Evolutionary conservation across 2,888 invertebrate genomes (phyloP).

Genomic region (Gasteruption jaculator): DNA sequence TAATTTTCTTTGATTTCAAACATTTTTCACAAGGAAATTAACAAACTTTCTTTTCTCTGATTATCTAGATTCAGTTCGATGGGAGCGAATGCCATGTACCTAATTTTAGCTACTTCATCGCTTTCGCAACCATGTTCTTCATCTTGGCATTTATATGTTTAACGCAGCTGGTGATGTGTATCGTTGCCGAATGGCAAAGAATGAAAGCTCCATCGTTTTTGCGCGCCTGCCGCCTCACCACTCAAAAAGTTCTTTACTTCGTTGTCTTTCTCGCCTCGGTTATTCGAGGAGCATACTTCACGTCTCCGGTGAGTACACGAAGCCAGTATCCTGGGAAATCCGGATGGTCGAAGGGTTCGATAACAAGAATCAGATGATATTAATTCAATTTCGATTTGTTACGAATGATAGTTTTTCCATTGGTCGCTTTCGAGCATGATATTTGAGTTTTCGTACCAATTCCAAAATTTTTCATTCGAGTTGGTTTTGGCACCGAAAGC

Average conservation of each 20-base stretch:
- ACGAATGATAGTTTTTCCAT: too few species aligned
- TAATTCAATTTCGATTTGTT: constrained; percentile 8
- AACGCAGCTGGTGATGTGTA: constrained; percentile 78
- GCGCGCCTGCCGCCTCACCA: constrained; percentile 80
- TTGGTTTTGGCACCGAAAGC: too few species aligned
- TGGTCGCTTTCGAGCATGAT: not conserved
- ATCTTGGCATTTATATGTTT: constrained; percentile 79
- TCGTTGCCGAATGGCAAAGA: constrained; percentile 75
- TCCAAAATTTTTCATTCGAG: too few species aligned
- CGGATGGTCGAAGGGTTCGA: not conserved
- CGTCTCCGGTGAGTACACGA: constrained; percentile 80
- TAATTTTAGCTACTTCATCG: constrained; percentile 72
- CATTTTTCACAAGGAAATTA: not conserved
- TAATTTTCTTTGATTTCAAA: constrained; percentile 1
- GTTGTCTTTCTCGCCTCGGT: constrained; percentile 82
- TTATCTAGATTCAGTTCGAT: constrained; percentile 70
- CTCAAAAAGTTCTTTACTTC: constrained; percentile 84
- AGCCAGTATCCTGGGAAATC: too few species aligned
- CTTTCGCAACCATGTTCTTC: constrained; percentile 66
- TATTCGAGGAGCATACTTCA: constrained; percentile 84
- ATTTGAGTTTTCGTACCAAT: too few species aligned
- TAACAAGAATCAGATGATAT: not conserved
- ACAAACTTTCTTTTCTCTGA: too few species aligned
- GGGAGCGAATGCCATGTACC: constrained; percentile 80
- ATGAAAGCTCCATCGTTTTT: constrained; percentile 79